Conservation (phyloP, 1,140 invertebrate species). For the Drosophila tsacasi region DNA sequence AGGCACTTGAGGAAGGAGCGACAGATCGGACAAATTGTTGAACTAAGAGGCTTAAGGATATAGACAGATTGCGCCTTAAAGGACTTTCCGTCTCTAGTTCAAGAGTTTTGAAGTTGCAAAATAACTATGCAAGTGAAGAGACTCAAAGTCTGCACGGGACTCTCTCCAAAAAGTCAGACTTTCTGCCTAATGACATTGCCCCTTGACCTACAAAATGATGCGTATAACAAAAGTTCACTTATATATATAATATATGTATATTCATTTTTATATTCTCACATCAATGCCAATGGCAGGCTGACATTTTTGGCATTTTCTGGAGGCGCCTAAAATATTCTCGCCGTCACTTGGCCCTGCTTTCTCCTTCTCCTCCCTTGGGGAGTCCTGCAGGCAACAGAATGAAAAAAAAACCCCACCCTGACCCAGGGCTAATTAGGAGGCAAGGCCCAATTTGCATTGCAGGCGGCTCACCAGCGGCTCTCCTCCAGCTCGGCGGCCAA, state of each 20-base stretch:
- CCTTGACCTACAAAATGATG: slow-evolving; percentile 56
- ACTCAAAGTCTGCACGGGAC: background rate
- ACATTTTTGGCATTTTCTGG: slow-evolving; percentile 60
- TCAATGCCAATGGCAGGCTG: slow-evolving; percentile 32
- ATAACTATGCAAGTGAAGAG: background rate
- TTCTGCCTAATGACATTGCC: slow-evolving; percentile 8
- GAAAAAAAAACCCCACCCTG: slow-evolving; percentile 10
- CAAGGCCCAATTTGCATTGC: slow-evolving; percentile 63
- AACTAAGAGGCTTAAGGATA: background rate
- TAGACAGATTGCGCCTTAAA: slow-evolving; percentile 7
- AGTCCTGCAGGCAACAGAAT: slow-evolving; percentile 1
- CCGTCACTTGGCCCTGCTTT: slow-evolving; percentile 17
- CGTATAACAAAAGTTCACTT: background rate
- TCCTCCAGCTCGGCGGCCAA: slow-evolving; percentile 29
- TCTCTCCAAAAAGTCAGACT: slow-evolving; percentile 2
- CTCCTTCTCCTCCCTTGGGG: background rate
- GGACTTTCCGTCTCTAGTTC: background rate
- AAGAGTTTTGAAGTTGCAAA: background rate
- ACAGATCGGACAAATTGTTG: slow-evolving; percentile 50
- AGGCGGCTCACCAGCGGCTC: slow-evolving; percentile 12
- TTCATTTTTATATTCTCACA: slow-evolving; percentile 45
- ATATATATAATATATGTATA: slow-evolving; percentile 2
- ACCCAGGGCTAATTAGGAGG: slow-evolving; percentile 57
- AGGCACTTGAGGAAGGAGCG: slow-evolving; percentile 12
- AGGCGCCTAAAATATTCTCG: slow-evolving; percentile 42